Evolutionary conservation across 1,140 invertebrate genomes (phyloP), one percentile per base, ranked within the genome.

Genomic region (Oppia nitens): DNA sequence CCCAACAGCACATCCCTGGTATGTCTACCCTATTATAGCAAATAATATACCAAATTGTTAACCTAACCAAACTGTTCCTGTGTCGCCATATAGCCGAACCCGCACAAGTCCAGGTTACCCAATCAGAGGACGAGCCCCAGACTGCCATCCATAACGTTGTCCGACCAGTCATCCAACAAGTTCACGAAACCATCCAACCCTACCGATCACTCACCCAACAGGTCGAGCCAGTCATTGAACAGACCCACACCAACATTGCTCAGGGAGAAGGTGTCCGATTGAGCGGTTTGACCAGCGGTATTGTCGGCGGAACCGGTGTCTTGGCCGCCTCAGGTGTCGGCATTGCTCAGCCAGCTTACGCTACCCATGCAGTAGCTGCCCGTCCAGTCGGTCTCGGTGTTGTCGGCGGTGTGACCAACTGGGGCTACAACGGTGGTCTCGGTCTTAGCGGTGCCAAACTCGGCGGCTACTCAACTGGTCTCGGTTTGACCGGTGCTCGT

Each of bases 131-230:
- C 21, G 55, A 53, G 20, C 20, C 40, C n/a, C 40, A 48, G 6
- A n/a, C n/a, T 6, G n/a, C 50, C 20, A 25, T 48, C 14, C 55
- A 56, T 20, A 48, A 12, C 20, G 55, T 56, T 11, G 50, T 11
- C 20, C 52, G 50, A 25, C 26, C 55, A 27, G 55, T 56, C 21
- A 27, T 56, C 20, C 55, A 56, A 27, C n/a, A 56, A 24, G 55
- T 56, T 6, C 52, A 56, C 28, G 55, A 56, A 53, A 28, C 24
- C n/a, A 27, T 56, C n/a, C 40, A 56, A 48, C 55, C 55, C 11
- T 56, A 47, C 28, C 40, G 55, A 48, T 6, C 11, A 12, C 55
- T 56, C n/a, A 48, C 17, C 20, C 55, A 56, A 56, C n/a, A 56
- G 20, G 28, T 56, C n/a, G 24, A 48, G 4, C 55, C 55, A 25